Conservation (phyloP, 2,113 vertebrate species). For the Alexandromys fortis region DNA sequence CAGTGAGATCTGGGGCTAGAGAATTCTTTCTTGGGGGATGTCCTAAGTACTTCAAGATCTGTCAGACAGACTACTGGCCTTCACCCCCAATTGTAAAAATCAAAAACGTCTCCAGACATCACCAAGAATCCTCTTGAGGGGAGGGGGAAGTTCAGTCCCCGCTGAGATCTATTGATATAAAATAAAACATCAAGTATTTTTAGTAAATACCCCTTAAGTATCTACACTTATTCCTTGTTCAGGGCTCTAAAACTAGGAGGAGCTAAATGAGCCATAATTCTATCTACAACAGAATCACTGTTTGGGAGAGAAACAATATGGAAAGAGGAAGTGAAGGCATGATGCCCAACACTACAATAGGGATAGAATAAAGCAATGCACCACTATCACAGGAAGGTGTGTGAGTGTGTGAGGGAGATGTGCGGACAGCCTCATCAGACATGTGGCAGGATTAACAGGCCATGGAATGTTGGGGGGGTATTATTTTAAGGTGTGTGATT, state of each 20-base stretch:
- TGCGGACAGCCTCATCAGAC: neutral
- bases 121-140: neutral
- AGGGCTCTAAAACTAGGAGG: neutral
- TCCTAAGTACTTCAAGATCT: neutral
- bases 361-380: no score
- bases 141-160: neutral
- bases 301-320: neutral
- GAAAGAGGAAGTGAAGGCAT: neutral
- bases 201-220: neutral
- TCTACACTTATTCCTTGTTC: neutral
- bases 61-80: neutral
- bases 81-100: neutral
- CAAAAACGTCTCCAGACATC: neutral
- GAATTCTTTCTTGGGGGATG: neutral
- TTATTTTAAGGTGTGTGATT: no score
- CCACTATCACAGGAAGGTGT: neutral
- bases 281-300: neutral
- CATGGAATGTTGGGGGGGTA: neutral
- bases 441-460: no score
- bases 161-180: neutral
- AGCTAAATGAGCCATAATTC: neutral
- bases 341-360: neutral
- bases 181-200: slow-evolving; percentile 14
- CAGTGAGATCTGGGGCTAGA: neutral
- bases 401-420: neutral